A percentile compares a stretch with the other conserved stretches of the same genome.
These are phyloP conservation scores for Geotrupes spiniger DNA, from an alignment of 2,888 invertebrate species.

Conservation along the genomic window DNA sequence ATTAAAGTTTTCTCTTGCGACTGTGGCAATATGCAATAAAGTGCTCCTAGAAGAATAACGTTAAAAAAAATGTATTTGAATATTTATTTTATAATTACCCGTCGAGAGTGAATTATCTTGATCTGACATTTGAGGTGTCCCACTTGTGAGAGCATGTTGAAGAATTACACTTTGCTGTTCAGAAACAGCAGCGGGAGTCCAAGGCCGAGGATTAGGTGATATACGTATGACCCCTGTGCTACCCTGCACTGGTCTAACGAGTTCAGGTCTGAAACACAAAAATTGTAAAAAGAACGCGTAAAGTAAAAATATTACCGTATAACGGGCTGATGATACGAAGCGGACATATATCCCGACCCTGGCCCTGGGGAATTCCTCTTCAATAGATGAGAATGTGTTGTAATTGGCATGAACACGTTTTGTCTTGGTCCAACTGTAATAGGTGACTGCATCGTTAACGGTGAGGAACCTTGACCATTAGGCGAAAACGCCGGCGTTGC, in stretches of 20 bases:
- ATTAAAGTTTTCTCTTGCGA: constrained; percentile 62
- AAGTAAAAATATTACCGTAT: constrained; percentile 41
- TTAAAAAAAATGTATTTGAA: too few relatives aligned
- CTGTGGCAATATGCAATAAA: constrained; percentile 47
- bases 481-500: constrained; percentile 89
- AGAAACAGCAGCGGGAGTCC: constrained; percentile 31
- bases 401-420: constrained; percentile 91
- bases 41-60: constrained; percentile 39
- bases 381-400: constrained; percentile 56
- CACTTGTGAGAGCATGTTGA: constrained; percentile 43
- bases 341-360: constrained; percentile 41
- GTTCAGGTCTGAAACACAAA: constrained; percentile 60
- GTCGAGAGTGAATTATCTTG: constrained; percentile 30
- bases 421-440: constrained; percentile 72
- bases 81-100: too few relatives aligned
- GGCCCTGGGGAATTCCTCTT: constrained; percentile 52
- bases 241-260: constrained; percentile 63
- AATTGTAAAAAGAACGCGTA: background rate
- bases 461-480: constrained; percentile 66
- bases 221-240: constrained; percentile 82
- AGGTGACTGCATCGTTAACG: constrained; percentile 65
- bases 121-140: constrained; percentile 33
- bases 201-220: constrained; percentile 66
- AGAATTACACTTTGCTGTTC: constrained; percentile 51
- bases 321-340: constrained; percentile 45